These are phyloP conservation scores for Ormyrus nitidulus DNA, from an alignment of 2,888 invertebrate genomes.

Conservation along the genomic window DNA sequence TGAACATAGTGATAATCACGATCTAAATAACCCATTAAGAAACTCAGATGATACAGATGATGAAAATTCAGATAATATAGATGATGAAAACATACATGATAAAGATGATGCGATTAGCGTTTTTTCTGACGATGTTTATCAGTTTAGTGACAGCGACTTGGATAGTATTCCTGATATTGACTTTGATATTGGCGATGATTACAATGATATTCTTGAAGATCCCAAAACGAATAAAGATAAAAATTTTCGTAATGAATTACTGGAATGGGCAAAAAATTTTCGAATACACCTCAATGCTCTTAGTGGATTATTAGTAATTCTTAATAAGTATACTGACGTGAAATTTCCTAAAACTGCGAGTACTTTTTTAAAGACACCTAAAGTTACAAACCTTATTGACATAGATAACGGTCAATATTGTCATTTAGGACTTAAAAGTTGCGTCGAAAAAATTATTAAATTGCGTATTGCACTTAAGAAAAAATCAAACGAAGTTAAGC, in stretches of 20 bases:
- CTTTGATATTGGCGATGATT: neutral
- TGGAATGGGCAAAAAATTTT: neutral
- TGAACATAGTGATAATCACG: neutral
- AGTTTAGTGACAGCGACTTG: neutral
- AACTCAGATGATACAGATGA: neutral
- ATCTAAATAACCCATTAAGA: neutral
- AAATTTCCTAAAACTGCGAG: neutral
- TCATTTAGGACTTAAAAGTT: neutral
- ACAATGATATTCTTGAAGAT: neutral
- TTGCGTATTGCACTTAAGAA: neutral
- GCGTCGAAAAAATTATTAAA: neutral
- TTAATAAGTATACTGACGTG: neutral
- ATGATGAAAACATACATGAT: neutral
- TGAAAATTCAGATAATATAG: neutral
- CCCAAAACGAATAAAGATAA: neutral
- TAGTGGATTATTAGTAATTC: neutral
- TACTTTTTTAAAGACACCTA: slow-evolving; percentile 4
- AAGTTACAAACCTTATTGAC: neutral
- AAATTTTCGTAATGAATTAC: neutral
- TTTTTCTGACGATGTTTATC: neutral
- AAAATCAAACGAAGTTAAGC: neutral
- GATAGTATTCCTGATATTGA: slow-evolving; percentile 9
- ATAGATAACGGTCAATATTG: neutral
- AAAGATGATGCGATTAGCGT: too few relatives aligned
- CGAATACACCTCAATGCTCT: neutral